Base-by-base conservation (phyloP, 2,888 invertebrate genomes). In the Epicampocera succincta region DNA sequence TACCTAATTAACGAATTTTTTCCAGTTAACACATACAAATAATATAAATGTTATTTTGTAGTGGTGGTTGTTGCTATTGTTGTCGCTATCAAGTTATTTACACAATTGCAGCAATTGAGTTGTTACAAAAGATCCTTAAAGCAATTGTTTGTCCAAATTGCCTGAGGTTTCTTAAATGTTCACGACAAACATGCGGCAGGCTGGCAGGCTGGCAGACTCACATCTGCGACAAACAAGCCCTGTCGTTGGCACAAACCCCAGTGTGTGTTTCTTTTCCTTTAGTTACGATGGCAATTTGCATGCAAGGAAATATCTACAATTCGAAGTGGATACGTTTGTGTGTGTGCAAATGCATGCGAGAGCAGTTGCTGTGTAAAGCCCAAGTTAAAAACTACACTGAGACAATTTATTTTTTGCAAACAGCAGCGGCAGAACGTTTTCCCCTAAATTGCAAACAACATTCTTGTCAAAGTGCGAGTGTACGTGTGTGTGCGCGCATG, bases 91-190 rank as follows among this genome's bases (percentile, higher is more conserved):
- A 29, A 48, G 29, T 19, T 74, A 38, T 74, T 60, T 68, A 44
- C 52, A 68, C 76, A 76, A 76, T 69, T 74, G 69, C 60, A 60
- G 77, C 81, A 74, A 69, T 81, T 81, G 73, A 74, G 69, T 77
- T 78, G 73, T 77, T 65, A 65, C 46, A 65, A 74, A 73, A 54
- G 38, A 69, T 52, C 74, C 81, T 69, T 76, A 40, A 50, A 78
- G 69, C 72, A 66, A 65, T 73, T 68, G 77, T 65, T 71, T 73
- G 73, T 74, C 69, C 77, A 74, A 82, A 74, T 69, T 74, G 81
- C 74, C 77, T 13, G 29, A 69, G 40, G 73, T 52, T 73, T 73
- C 29, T 68, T 54, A 71, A 77, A 56, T 44, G 46, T 63, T 63
- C 19, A 48, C 48, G 56, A 21, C 40, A 50, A 42, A 52, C 54